A percentile compares a stretch with the other conserved stretches of the same genome.
phyloP scores from a whole-genome alignment of 2,888 invertebrate species.

The Plebejus anna region DNA sequence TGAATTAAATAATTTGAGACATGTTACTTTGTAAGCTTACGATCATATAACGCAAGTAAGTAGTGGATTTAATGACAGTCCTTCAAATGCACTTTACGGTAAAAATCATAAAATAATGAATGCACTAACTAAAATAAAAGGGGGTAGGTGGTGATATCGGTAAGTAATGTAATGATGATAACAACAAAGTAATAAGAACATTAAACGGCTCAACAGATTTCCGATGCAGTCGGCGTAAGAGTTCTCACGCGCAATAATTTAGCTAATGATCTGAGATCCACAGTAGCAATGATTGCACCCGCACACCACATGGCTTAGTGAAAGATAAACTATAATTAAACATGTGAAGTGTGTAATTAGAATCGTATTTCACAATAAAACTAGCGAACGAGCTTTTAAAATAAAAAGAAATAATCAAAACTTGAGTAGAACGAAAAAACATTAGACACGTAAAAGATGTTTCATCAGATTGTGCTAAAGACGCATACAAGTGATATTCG shows the following conservation, averaged over 20 bases:
- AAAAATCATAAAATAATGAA: neutral
- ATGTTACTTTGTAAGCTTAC: neutral
- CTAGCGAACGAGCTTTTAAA: neutral
- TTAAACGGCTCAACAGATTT: slow-evolving; percentile 13
- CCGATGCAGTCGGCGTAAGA: slow-evolving; percentile 27
- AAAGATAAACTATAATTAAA: slow-evolving; percentile 10
- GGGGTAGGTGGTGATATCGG: neutral
- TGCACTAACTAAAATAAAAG: neutral
- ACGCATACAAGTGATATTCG: neutral
- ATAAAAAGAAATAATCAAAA: neutral
- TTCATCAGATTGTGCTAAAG: neutral
- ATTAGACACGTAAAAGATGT: neutral
- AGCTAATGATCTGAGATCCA: slow-evolving; percentile 45
- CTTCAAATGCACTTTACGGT: neutral
- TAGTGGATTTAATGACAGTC: neutral
- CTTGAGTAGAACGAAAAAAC: neutral
- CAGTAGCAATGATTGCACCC: slow-evolving; percentile 62
- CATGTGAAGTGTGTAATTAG: slow-evolving; percentile 13
- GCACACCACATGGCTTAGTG: slow-evolving; percentile 56
- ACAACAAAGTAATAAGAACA: slow-evolving; percentile 9
- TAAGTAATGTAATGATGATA: neutral
- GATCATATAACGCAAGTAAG: too few relatives aligned
- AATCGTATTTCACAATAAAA: neutral
- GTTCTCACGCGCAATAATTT: slow-evolving; percentile 32
- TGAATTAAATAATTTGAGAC: neutral